These are phyloP conservation scores for Pasiphila rectangulata DNA, from an alignment of 2,888 invertebrate genomes.

Conservation along the genomic window DNA sequence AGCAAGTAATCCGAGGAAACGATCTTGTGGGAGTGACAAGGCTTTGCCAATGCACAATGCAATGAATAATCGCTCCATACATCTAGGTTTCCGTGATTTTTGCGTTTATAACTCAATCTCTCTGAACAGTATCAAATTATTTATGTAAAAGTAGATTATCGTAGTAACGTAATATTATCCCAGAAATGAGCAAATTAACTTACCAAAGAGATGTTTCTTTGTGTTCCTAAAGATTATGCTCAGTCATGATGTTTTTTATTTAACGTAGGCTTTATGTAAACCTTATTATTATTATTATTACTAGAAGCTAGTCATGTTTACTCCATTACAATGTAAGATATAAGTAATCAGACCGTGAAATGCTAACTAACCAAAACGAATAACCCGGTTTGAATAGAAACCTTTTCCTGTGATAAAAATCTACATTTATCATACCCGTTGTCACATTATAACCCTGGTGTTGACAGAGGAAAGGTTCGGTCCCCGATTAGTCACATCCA, in stretches of 20 bases:
- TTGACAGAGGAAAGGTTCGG: constrained; percentile 22
- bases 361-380: constrained; percentile 12
- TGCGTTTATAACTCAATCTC: too few relatives aligned
- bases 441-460: constrained; percentile 24
- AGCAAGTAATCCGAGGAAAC: not conserved
- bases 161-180: too few relatives aligned
- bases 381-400: not conserved
- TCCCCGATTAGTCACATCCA: constrained; percentile 17
- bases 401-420: constrained; percentile 23
- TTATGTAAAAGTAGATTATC: too few relatives aligned
- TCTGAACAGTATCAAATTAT: too few relatives aligned
- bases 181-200: too few relatives aligned
- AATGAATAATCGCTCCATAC: not conserved
- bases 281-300: too few relatives aligned
- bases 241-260: too few relatives aligned
- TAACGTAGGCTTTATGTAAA: too few relatives aligned
- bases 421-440: constrained; percentile 29
- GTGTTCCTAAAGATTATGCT: too few relatives aligned
- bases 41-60: constrained; percentile 3
- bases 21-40: not conserved
- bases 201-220: too few relatives aligned
- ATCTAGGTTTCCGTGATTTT: not conserved
- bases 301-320: too few relatives aligned
- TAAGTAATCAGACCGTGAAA: constrained; percentile 1
- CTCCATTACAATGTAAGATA: too few relatives aligned